Conservation (phyloP, 2,888 invertebrate species). For the Thymelicus acteon region DNA sequence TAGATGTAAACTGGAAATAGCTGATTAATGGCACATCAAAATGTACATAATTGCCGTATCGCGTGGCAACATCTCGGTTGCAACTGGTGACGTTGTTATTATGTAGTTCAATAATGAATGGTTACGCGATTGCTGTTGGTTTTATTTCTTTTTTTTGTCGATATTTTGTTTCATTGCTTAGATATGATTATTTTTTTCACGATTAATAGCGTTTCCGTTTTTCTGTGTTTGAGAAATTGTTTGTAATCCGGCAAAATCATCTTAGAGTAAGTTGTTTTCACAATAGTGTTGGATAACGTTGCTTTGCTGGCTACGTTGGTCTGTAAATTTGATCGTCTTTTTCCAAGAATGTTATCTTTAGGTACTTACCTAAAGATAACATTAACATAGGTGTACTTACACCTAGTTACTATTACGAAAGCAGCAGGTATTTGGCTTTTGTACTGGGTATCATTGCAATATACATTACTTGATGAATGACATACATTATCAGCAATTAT, state of each 20-base stretch:
- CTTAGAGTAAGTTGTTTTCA: background rate
- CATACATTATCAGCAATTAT: too few relatives aligned
- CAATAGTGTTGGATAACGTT: background rate
- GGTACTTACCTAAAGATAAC: too few relatives aligned
- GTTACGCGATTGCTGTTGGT: background rate
- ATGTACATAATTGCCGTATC: background rate
- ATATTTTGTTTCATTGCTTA: background rate
- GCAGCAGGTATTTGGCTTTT: too few relatives aligned
- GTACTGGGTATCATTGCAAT: too few relatives aligned
- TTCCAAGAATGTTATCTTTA: too few relatives aligned
- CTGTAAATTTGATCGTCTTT: too few relatives aligned
- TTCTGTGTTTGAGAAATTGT: background rate
- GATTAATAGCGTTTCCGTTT: background rate
- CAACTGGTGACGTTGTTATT: background rate
- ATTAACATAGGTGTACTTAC: too few relatives aligned
- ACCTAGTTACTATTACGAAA: too few relatives aligned
- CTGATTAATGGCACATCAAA: background rate
- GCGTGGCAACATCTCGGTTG: slow-evolving; percentile 2
- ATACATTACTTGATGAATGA: too few relatives aligned
- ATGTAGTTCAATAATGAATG: background rate
- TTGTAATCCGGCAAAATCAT: background rate
- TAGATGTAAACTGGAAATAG: background rate
- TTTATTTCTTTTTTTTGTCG: background rate
- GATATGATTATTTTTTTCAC: background rate
- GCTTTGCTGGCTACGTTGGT: too few relatives aligned